phyloP scores from a whole-genome alignment of 2,797 vertebrate genomes.

The Sparidentex hasta region DNA sequence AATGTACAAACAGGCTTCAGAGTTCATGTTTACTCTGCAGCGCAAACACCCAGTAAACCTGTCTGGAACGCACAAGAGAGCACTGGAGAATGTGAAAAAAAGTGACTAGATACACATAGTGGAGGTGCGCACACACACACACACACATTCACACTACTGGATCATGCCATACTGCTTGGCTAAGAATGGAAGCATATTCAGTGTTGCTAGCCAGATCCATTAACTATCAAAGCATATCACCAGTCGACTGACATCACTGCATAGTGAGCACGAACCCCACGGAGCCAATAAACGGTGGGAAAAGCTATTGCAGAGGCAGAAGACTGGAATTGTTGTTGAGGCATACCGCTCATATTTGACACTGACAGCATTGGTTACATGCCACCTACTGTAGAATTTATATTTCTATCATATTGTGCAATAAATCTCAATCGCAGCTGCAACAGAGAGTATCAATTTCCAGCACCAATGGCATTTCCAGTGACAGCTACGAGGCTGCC shows the following conservation, averaged over 20 bases:
- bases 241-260: conserved; percentile 37
- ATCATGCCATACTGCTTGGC: conserved; percentile 24
- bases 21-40: conserved; percentile 66
- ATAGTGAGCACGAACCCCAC: conserved; percentile 2
- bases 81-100: conserved; percentile 45
- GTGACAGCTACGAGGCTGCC: conserved; percentile 51
- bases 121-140: neutral
- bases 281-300: conserved; percentile 23
- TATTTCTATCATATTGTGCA: conserved; percentile 28
- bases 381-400: conserved; percentile 25
- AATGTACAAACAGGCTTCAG: conserved; percentile 56
- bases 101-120: conserved; percentile 22
- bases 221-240: conserved; percentile 52
- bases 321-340: conserved; percentile 32
- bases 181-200: conserved; percentile 35
- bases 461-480: conserved; percentile 43
- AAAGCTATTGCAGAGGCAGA: conserved; percentile 28
- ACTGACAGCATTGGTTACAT: conserved; percentile 34
- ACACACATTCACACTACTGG: conserved; percentile 2
- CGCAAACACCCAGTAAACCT: conserved; percentile 74
- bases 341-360: conserved; percentile 46
- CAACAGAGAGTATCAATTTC: conserved; percentile 56
- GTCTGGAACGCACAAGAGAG: conserved; percentile 51
- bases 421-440: conserved; percentile 24
- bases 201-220: conserved; percentile 24